Evolutionary conservation across 2,797 vertebrate species (phyloP).

Genomic region (Trematomus bernacchii): DNA sequence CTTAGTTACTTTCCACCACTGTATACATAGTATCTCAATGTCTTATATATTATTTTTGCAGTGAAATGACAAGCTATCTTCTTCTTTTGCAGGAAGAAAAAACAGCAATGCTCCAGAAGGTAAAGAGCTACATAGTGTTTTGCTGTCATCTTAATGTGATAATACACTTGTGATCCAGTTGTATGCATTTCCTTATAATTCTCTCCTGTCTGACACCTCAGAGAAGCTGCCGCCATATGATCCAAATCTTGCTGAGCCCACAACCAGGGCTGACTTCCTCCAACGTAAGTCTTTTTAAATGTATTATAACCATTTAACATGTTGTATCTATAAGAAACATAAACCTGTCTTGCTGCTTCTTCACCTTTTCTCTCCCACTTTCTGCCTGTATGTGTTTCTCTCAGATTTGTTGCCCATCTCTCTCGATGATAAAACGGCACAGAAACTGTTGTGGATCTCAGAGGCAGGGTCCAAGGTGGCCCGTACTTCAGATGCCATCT

Average conservation of each 20-base stretch:
- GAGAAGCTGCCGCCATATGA: slow-evolving; percentile 77
- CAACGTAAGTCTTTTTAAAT: slow-evolving; percentile 67
- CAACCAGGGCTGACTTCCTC: slow-evolving; percentile 81
- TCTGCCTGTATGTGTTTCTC: background rate
- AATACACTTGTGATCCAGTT: slow-evolving; percentile 1
- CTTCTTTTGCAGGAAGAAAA: slow-evolving; percentile 76
- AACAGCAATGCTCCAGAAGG: slow-evolving; percentile 55
- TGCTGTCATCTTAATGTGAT: slow-evolving; percentile 22
- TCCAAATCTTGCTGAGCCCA: slow-evolving; percentile 82
- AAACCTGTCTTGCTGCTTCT: background rate
- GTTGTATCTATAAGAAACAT: too few relatives aligned
- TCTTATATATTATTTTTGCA: background rate
- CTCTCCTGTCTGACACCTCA: slow-evolving; percentile 43
- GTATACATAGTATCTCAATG: background rate
- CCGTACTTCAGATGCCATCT: slow-evolving; percentile 78
- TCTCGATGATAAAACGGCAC: slow-evolving; percentile 85
- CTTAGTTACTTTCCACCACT: too few relatives aligned
- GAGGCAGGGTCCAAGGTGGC: slow-evolving; percentile 80
- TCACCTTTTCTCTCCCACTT: background rate
- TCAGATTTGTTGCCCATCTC: slow-evolving; percentile 82
- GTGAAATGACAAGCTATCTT: background rate
- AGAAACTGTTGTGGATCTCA: slow-evolving; percentile 87
- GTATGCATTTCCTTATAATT: background rate
- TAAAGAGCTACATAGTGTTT: slow-evolving; percentile 41
- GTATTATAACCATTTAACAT: background rate